phyloP scores from a whole-genome alignment of 1,140 invertebrate species.

The Eupeodes corollae region DNA sequence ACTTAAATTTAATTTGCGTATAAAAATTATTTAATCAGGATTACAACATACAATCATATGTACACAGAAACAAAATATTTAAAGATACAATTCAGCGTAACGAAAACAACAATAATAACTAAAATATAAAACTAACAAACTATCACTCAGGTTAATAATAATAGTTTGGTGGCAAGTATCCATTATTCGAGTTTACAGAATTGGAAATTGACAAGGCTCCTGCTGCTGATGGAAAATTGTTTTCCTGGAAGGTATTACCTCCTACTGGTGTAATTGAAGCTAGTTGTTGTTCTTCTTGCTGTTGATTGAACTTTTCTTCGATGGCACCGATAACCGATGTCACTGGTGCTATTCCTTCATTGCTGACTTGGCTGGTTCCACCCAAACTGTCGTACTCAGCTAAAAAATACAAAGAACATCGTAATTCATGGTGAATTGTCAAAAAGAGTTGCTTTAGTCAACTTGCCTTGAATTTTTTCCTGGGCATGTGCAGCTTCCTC shows the following conservation, averaged over 20 bases:
- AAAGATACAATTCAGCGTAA: too few relatives aligned
- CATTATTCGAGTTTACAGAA: background rate
- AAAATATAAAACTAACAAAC: too few relatives aligned
- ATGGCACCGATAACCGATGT: constrained; percentile 10
- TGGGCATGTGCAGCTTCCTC: constrained; percentile 29
- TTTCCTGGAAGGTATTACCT: background rate
- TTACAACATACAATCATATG: too few relatives aligned
- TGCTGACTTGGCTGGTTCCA: constrained; percentile 5
- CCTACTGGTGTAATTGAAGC: background rate
- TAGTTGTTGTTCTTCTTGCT: background rate
- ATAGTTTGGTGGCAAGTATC: constrained; percentile 5
- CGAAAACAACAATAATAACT: too few relatives aligned
- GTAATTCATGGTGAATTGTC: background rate
- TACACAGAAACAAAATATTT: too few relatives aligned
- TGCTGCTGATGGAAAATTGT: background rate
- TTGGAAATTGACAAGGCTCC: background rate
- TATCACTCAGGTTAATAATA: background rate
- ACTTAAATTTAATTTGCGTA: too few relatives aligned
- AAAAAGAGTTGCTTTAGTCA: background rate
- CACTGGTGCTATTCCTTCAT: constrained; percentile 9
- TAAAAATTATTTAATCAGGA: too few relatives aligned
- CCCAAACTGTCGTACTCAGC: constrained; percentile 13
- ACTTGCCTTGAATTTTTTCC: constrained; percentile 7
- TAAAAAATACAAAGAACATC: background rate
- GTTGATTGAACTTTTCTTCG: background rate